Percentiles rank a stretch among this genome's conserved stretches.
phyloP scores from a whole-genome alignment of 2,113 vertebrate genomes.

The Pseudopodoces humilis region DNA sequence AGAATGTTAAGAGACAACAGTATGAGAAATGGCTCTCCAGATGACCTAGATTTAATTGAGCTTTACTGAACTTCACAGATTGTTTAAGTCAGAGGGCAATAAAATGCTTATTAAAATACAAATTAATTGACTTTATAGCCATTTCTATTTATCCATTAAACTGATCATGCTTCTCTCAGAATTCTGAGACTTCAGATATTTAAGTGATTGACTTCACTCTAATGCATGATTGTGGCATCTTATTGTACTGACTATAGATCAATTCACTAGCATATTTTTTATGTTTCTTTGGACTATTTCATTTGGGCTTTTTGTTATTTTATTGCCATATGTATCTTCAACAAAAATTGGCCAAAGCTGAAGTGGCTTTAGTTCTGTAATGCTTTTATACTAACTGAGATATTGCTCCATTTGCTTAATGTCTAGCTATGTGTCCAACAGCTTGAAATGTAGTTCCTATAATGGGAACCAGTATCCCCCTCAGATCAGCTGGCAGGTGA shows the following conservation, averaged over 20 bases:
- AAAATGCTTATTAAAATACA: neutral
- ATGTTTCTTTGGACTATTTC: neutral
- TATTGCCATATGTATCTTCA: neutral
- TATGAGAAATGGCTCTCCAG: neutral
- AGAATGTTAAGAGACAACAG: neutral
- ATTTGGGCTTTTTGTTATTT: fast-evolving
- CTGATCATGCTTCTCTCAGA: neutral
- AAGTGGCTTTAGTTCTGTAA: neutral
- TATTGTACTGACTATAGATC: neutral
- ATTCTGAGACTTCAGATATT: neutral
- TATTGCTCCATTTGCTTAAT: constrained; percentile 21
- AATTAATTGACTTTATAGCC: neutral
- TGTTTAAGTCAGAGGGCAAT: neutral
- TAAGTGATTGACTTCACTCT: neutral
- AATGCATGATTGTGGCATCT: neutral
- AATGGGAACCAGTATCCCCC: constrained; percentile 17
- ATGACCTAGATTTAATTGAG: neutral
- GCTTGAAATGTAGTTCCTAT: constrained; percentile 13
- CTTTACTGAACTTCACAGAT: neutral
- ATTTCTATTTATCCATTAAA: neutral
- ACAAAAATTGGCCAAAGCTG: neutral
- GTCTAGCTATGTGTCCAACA: constrained; percentile 26
- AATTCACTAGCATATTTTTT: neutral
- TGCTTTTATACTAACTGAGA: neutral
- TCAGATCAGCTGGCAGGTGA: constrained; percentile 39